Base-by-base conservation (phyloP, 2,888 invertebrate species). In the Geophilus truncorum region DNA sequence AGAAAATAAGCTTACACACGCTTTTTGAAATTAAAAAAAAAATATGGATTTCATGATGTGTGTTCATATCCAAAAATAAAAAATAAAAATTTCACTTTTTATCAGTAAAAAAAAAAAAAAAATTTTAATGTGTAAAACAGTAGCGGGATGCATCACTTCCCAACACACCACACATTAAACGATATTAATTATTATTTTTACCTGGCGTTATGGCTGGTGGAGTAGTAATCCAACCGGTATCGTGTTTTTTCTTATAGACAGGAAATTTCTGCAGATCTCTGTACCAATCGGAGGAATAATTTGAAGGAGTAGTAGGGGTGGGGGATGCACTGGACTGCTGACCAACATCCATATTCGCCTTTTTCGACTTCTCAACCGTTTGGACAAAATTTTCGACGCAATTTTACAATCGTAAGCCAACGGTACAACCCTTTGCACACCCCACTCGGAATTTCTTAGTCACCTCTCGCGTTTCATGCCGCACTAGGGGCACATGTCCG, bases 191-290 rank as follows among this genome's bases (percentile, higher is more conserved):
- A 5, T 18, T 51, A n/a, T n/a, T 51, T 25, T 80, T 80, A 80
- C 80, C 70, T 23, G 80, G 80, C 15, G 80, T 75, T 18, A 51
- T 62, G 51, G 78, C 21, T 23, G 80, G 80, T 21, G 81, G 78
- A 10, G 81, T 81, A 32, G 78, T 83, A 36, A 83, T 70, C 83
- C 83, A 83, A 25, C 81, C 82, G 21, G 81, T 76, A 79, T 83
- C 82, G 79, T 81, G 82, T 36, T 80, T 82, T 10, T 81, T 78
- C 28, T 81, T 80, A 32, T 82, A 81, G 21, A 80, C 79, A 32
- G 82, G 82, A 25, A 82, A 82, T 28, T 82, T 82, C 70, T 83
- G 83, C 18, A 83, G 79, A 40, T 83, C 81, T 57, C 81, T 81
- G 75, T 83, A 83, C 83, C 83, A 83, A 32, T 82, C 80, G 18